Conservation (phyloP, 2,797 vertebrate genomes). For the Podarcis lilfordi region DNA sequence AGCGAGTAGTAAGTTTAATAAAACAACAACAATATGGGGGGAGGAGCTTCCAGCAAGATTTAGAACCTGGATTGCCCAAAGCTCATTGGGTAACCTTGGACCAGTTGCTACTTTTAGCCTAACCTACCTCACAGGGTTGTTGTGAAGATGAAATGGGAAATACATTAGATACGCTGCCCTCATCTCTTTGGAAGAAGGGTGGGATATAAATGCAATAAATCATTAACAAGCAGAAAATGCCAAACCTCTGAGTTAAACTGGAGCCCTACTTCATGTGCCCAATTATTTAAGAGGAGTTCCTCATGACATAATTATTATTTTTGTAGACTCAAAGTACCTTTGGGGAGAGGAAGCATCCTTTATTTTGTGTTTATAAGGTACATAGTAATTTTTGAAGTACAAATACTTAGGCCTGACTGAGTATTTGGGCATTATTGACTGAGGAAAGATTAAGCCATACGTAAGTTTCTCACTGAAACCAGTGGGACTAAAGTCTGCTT, state of each 20-base stretch:
- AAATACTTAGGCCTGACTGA: neutral
- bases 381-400: neutral
- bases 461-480: neutral
- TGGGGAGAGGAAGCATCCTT: neutral
- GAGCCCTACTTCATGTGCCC: neutral
- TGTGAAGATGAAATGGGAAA: neutral
- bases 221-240: neutral
- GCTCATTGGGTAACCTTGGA: neutral
- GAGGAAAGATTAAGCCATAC: neutral
- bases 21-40: too few relatives aligned
- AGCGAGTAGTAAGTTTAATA: too few relatives aligned
- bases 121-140: neutral
- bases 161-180: neutral
- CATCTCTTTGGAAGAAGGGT: neutral
- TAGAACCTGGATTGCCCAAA: neutral
- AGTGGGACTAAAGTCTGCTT: neutral
- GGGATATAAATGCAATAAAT: neutral
- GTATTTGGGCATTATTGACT: neutral
- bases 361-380: neutral
- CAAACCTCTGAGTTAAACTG: neutral
- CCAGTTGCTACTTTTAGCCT: neutral
- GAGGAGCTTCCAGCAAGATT: too few relatives aligned
- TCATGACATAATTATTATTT: constrained; percentile 23
- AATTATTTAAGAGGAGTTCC: neutral
- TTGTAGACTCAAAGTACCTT: constrained; percentile 3